Evolutionary conservation across 2,888 invertebrate species (phyloP).

Genomic region (Criorhina ranunculi): DNA sequence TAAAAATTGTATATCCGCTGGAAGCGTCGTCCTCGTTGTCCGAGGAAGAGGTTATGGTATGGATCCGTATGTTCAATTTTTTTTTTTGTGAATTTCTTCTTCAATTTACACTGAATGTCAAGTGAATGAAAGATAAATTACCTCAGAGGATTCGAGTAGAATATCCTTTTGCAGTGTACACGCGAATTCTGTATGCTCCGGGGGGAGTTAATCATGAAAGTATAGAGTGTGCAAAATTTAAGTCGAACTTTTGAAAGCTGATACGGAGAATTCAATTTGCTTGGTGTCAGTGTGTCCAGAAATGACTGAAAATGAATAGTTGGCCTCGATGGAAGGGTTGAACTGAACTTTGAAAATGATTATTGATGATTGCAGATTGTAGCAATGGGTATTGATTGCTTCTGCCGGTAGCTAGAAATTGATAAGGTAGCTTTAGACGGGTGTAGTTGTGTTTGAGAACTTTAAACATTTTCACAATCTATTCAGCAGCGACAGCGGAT

Average conservation of each 20-base stretch:
- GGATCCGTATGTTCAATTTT: slow-evolving; percentile 40
- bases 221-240: slow-evolving; percentile 30
- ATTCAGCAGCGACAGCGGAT: too few species aligned
- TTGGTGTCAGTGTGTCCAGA: background rate
- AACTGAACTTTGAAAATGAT: slow-evolving; percentile 40
- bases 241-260: slow-evolving; percentile 49
- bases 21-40: slow-evolving; percentile 1
- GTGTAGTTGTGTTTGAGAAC: too few species aligned
- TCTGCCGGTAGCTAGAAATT: background rate
- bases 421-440: background rate
- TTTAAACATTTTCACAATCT: too few species aligned
- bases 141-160: slow-evolving; percentile 57
- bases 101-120: slow-evolving; percentile 72
- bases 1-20: slow-evolving; percentile 61
- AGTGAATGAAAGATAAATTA: slow-evolving; percentile 75
- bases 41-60: slow-evolving; percentile 32
- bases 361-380: slow-evolving; percentile 63
- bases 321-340: slow-evolving; percentile 16
- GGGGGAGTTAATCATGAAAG: slow-evolving; percentile 56
- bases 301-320: slow-evolving; percentile 50
- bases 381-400: slow-evolving; percentile 16
- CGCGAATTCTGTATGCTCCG: slow-evolving; percentile 30
- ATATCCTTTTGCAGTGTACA: slow-evolving; percentile 34
- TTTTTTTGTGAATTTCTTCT: slow-evolving; percentile 36
- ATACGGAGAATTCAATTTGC: slow-evolving; percentile 63